Conservation (phyloP, 1,140 invertebrate species). For the Venturia canescens region DNA sequence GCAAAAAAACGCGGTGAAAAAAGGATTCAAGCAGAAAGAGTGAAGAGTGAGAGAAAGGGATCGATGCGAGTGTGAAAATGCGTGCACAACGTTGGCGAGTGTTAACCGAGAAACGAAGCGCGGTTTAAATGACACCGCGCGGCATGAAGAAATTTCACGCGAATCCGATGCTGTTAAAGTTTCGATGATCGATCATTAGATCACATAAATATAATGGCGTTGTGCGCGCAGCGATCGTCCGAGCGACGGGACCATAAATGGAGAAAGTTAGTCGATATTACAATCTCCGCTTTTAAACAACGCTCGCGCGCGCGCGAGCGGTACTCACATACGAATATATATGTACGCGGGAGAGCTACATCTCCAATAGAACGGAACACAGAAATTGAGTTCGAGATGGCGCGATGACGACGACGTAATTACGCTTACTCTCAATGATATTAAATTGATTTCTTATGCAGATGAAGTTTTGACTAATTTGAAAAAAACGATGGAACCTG, state of each 20-base stretch:
- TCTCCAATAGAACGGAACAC: neutral
- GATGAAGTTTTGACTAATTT: constrained; percentile 3
- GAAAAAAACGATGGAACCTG: constrained; percentile 4
- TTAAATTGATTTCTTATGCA: constrained; percentile 27
- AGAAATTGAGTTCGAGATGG: constrained; percentile 9
- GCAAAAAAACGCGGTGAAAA: too few species aligned
- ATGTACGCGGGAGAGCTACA: neutral
- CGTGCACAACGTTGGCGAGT: too few species aligned
- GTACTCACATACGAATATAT: neutral
- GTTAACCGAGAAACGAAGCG: too few species aligned
- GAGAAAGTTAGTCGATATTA: constrained; percentile 45
- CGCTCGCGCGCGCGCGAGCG: neutral
- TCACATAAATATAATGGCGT: constrained; percentile 12
- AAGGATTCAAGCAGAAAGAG: too few species aligned
- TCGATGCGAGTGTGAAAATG: too few species aligned
- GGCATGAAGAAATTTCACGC: neutral
- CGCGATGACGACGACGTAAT: constrained; percentile 21
- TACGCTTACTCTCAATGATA: constrained; percentile 37
- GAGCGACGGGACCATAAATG: constrained; percentile 41
- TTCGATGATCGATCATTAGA: constrained; percentile 39
- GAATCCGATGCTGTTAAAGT: constrained; percentile 20
- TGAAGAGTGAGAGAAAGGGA: too few species aligned
- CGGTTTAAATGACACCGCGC: neutral
- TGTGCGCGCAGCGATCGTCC: constrained; percentile 15
- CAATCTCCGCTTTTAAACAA: constrained; percentile 32